A percentile compares a stretch with the other conserved stretches of the same genome.
These are phyloP conservation scores for Epizoanthus fatuus DNA, from an alignment of 92 coral and sea anemone genomes.

Conservation along the genomic window DNA sequence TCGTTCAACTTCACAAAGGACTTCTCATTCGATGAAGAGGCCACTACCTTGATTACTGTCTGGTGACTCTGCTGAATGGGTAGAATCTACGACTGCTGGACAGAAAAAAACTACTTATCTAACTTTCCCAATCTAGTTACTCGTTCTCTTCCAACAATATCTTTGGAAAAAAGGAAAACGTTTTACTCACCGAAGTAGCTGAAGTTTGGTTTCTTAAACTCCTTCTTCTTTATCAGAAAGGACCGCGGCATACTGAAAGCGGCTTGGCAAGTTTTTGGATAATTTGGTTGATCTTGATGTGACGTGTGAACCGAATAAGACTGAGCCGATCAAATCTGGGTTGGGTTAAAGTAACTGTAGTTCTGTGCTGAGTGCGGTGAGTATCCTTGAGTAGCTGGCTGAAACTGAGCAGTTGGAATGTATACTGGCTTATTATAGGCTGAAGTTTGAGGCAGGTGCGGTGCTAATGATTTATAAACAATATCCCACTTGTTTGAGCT, in stretches of 20 bases:
- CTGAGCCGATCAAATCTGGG: background rate
- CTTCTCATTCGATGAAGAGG: no score
- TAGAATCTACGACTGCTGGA: no score
- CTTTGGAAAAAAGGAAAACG: background rate
- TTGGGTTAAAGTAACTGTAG: background rate
- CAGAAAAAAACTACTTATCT: no score
- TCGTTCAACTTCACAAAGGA: no score
- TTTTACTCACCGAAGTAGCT: constrained; percentile 89
- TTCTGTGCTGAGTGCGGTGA: constrained; percentile 31
- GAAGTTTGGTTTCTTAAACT: constrained; percentile 88
- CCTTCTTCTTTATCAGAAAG: constrained; percentile 96
- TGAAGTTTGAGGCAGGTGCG: constrained; percentile 25
- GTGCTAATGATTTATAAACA: constrained; percentile 63
- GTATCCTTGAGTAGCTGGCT: background rate
- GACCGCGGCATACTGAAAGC: constrained; percentile 94
- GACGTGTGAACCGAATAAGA: background rate
- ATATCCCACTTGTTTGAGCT: constrained; percentile 82
- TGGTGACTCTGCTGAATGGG: no score
- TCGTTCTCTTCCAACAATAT: no score
- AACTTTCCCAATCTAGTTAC: no score
- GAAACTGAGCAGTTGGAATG: constrained; percentile 39
- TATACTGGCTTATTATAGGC: constrained; percentile 37
- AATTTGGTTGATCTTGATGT: background rate
- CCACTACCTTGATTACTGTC: no score
- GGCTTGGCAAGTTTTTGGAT: background rate